A percentile compares a stretch with the other conserved stretches of the same genome.
Evolutionary conservation across 2,888 invertebrate species (phyloP).

Genomic region (Eurois occulta): DNA sequence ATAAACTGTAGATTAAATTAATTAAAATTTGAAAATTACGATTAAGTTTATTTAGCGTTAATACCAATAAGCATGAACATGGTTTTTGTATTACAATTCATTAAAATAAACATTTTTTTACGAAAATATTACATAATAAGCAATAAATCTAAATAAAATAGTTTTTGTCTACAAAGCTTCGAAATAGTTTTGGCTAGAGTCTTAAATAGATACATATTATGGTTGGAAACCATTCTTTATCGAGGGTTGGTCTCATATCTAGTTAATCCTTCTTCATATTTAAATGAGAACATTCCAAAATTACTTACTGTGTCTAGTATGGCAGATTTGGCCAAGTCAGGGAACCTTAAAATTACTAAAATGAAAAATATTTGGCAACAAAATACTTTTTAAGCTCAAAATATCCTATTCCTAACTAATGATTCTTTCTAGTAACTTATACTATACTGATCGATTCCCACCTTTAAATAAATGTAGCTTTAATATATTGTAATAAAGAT

Average conservation of each 20-base stretch:
- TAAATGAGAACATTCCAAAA: slow-evolving; percentile 81
- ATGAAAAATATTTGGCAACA: slow-evolving; percentile 38
- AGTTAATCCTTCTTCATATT: slow-evolving; percentile 58
- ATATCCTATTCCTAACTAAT: slow-evolving; percentile 34
- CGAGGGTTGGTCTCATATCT: slow-evolving; percentile 56
- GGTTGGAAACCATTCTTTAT: slow-evolving; percentile 50
- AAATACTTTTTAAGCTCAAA: slow-evolving; percentile 56
- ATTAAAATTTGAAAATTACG: slow-evolving; percentile 38
- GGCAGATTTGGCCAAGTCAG: slow-evolving; percentile 56
- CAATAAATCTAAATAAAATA: slow-evolving; percentile 56
- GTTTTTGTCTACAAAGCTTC: slow-evolving; percentile 61
- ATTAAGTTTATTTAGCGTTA: slow-evolving; percentile 44
- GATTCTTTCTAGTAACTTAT: slow-evolving; percentile 35
- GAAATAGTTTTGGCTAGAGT: slow-evolving; percentile 62
- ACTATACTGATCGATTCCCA: slow-evolving; percentile 54
- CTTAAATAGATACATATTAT: slow-evolving; percentile 33
- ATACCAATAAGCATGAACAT: slow-evolving; percentile 47
- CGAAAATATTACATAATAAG: slow-evolving; percentile 53
- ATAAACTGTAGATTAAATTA: slow-evolving; percentile 48
- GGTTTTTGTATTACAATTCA: slow-evolving; percentile 51
- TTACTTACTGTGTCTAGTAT: slow-evolving; percentile 68
- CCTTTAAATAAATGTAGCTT: slow-evolving; percentile 58
- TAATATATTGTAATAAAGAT: slow-evolving; percentile 52
- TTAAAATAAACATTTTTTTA: slow-evolving; percentile 59
- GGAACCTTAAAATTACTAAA: slow-evolving; percentile 34